phyloP scores from a whole-genome alignment of 2,888 invertebrate genomes.

The Machimus rusticus region DNA sequence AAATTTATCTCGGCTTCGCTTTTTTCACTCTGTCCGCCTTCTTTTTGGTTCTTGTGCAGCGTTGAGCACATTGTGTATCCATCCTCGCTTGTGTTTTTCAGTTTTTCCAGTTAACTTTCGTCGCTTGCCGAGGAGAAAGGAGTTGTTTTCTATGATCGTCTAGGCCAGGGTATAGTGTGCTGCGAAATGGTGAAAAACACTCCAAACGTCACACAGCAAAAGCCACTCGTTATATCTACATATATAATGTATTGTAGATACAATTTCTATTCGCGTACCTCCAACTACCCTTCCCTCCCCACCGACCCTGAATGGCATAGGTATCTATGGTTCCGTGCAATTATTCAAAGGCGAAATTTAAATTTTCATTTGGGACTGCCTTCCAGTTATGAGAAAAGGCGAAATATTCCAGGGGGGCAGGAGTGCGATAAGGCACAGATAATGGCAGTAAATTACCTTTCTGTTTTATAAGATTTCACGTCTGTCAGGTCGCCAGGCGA shows the following conservation, averaged over 20 bases:
- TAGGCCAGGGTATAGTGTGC: background rate
- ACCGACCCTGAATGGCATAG: background rate
- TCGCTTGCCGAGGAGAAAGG: slow-evolving; percentile 12
- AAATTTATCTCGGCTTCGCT: slow-evolving; percentile 44
- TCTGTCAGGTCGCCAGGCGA: background rate
- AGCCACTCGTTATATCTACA: background rate
- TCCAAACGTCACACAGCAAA: background rate
- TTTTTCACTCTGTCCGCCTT: background rate
- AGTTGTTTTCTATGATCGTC: background rate
- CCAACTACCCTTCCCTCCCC: background rate
- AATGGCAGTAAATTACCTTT: background rate
- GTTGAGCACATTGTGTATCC: background rate
- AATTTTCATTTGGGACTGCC: background rate
- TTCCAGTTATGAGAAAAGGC: background rate
- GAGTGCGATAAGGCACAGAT: background rate
- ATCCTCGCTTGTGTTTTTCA: background rate
- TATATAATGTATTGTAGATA: background rate
- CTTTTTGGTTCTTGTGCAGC: background rate
- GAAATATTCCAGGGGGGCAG: background rate
- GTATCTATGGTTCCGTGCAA: background rate
- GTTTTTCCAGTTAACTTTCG: slow-evolving; percentile 9
- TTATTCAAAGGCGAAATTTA: background rate
- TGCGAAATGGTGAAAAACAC: background rate
- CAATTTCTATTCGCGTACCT: background rate
- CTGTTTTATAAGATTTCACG: background rate